These are phyloP conservation scores for Aplysina aerophoba DNA, from an alignment of 37 sponge, comb jelly and placozoan genomes.

Conservation along the genomic window DNA sequence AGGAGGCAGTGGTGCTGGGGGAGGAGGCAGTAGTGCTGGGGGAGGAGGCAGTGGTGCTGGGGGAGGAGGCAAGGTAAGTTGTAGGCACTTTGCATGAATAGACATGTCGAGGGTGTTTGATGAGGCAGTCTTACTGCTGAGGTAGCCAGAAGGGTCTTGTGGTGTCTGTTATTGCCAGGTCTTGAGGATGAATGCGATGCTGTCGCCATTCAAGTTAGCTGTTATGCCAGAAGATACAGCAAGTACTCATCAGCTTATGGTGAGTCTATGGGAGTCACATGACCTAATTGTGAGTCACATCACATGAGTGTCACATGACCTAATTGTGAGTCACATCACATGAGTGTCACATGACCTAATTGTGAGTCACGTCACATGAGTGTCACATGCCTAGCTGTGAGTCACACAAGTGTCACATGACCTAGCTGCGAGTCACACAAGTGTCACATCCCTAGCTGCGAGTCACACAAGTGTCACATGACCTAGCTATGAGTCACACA, in stretches of 20 bases:
- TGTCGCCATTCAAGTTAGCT: slow-evolving; percentile 22
- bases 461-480: too few species aligned
- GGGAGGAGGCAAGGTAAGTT: too few species aligned
- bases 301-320: not conserved
- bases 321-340: not conserved
- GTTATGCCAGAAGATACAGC: not conserved
- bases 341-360: not conserved
- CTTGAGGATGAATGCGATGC: not conserved
- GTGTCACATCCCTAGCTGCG: too few species aligned
- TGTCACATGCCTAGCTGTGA: not conserved
- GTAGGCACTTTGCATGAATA: too few species aligned
- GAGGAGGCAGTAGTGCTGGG: too few species aligned
- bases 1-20: too few species aligned
- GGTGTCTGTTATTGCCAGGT: not conserved
- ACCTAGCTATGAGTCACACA: too few species aligned
- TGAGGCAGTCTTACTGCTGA: not conserved
- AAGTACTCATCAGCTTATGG: not conserved
- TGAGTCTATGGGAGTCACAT: not conserved
- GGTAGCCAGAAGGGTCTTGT: too few species aligned
- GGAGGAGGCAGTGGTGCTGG: too few species aligned
- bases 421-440: too few species aligned
- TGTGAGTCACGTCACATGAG: not conserved
- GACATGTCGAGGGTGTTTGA: too few species aligned
- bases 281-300: not conserved
- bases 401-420: too few species aligned